Conservation (phyloP, 2,113 vertebrate genomes). For the Triplophysa dalaica region DNA sequence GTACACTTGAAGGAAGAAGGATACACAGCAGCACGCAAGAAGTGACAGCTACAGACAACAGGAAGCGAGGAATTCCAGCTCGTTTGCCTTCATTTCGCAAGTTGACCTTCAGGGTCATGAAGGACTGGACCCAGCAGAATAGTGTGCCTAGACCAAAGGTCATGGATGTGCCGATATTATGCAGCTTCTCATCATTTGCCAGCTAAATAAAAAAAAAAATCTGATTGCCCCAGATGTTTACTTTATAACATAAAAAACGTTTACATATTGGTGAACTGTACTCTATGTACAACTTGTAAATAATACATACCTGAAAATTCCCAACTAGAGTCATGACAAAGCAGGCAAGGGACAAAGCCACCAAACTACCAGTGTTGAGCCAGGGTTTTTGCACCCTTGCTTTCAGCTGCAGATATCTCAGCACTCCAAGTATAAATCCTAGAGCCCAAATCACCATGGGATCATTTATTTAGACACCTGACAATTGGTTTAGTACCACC, state of each 20-base stretch:
- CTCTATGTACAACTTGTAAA: neutral
- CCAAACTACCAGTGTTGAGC: slow-evolving; percentile 81
- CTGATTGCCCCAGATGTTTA: neutral
- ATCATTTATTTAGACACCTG: neutral
- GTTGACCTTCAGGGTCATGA: slow-evolving; percentile 84
- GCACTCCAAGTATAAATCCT: slow-evolving; percentile 83
- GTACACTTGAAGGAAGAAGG: slow-evolving; percentile 69
- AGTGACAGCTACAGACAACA: slow-evolving; percentile 81
- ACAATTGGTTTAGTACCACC: neutral
- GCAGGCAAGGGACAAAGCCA: slow-evolving; percentile 76
- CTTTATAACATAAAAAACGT: neutral
- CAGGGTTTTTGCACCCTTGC: slow-evolving; percentile 77
- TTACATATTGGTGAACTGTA: neutral
- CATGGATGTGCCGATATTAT: slow-evolving; percentile 81
- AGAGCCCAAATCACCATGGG: slow-evolving; percentile 49
- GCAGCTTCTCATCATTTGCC: slow-evolving; percentile 73
- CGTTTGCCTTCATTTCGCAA: slow-evolving; percentile 82
- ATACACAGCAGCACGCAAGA: slow-evolving; percentile 86
- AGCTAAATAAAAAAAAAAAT: slow-evolving; percentile 68
- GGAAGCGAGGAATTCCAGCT: slow-evolving; percentile 75
- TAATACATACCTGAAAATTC: slow-evolving; percentile 87
- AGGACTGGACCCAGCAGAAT: slow-evolving; percentile 90
- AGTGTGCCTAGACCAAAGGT: slow-evolving; percentile 85
- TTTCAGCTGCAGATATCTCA: slow-evolving; percentile 89
- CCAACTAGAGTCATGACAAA: slow-evolving; percentile 91